Conservation (phyloP, 2,797 vertebrate genomes). For the Falco peregrinus region DNA sequence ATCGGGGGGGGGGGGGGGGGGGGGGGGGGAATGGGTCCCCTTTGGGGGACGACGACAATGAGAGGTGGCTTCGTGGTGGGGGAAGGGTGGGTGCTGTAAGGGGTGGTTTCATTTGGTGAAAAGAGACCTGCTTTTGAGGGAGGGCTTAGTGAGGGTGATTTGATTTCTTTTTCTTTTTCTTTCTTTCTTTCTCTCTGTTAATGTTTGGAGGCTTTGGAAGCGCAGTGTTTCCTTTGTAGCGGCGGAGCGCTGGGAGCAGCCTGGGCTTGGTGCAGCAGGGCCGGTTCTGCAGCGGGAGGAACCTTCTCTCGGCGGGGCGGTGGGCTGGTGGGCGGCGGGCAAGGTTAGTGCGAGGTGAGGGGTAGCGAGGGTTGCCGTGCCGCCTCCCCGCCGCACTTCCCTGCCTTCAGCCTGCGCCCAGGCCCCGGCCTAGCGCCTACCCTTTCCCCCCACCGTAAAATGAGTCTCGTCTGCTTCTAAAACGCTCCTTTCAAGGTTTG, state of each 20-base stretch:
- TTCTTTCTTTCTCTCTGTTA: not conserved
- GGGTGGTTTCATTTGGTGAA: not conserved
- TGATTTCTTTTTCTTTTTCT: not conserved
- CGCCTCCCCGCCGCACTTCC: not conserved
- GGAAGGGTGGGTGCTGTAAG: not conserved
- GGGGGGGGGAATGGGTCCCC: not conserved
- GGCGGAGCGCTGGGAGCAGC: not conserved
- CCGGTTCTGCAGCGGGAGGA: not conserved
- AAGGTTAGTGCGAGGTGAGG: not conserved
- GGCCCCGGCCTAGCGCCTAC: constrained; percentile 5
- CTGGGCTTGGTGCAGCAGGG: not conserved
- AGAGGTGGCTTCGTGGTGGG: constrained; percentile 14
- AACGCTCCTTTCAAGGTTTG: not conserved
- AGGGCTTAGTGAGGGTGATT: not conserved
- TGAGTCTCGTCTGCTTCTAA: not conserved
- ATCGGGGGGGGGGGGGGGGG: not conserved
- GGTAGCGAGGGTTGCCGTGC: not conserved
- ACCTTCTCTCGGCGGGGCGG: not conserved
- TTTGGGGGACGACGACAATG: constrained; percentile 12
- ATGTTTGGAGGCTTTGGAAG: not conserved
- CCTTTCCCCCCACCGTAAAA: not conserved
- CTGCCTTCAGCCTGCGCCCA: not conserved
- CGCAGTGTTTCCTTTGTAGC: not conserved
- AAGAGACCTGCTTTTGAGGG: not conserved
- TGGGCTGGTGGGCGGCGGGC: not conserved